Percentiles rank a stretch among this genome's conserved stretches.
Conservation (phyloP, 2,113 vertebrate species). For the Sitta europaea region DNA sequence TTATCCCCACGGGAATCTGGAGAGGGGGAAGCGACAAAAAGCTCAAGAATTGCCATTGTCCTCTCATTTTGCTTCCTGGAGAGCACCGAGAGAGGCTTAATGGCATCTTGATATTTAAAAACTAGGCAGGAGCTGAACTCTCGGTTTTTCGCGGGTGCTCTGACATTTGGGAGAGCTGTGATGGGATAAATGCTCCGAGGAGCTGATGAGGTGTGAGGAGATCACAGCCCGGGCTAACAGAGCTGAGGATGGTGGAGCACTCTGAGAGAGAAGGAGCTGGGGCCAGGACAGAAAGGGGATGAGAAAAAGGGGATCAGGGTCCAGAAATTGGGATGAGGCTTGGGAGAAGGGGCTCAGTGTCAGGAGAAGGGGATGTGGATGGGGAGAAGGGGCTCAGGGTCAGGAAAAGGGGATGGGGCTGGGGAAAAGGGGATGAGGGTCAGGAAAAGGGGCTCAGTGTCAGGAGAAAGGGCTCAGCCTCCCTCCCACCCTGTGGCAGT, state of each 20-base stretch:
- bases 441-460: fast-evolving
- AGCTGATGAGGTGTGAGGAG: not conserved
- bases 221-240: not conserved
- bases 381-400: not conserved
- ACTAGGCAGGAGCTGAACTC: not conserved
- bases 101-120: conserved; percentile 47
- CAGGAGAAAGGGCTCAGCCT: not conserved
- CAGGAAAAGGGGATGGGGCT: too few relatives aligned
- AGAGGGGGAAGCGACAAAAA: not conserved
- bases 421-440: not conserved
- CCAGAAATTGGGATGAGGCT: not conserved
- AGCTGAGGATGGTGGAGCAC: not conserved
- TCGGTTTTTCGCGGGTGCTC: not conserved
- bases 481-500: not conserved
- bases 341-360: too few relatives aligned
- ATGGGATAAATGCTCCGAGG: not conserved
- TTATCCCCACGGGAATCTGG: not conserved
- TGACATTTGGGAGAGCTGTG: conserved; percentile 30
- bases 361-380: too few relatives aligned
- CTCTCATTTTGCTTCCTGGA: not conserved
- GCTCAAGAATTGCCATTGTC: not conserved
- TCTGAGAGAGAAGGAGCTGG: not conserved
- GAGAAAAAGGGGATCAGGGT: not conserved
- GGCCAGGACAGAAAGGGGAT: too few relatives aligned
- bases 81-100: not conserved